phyloP scores from a whole-genome alignment of 2,888 invertebrate genomes.

The Philhelius pedissequus region DNA sequence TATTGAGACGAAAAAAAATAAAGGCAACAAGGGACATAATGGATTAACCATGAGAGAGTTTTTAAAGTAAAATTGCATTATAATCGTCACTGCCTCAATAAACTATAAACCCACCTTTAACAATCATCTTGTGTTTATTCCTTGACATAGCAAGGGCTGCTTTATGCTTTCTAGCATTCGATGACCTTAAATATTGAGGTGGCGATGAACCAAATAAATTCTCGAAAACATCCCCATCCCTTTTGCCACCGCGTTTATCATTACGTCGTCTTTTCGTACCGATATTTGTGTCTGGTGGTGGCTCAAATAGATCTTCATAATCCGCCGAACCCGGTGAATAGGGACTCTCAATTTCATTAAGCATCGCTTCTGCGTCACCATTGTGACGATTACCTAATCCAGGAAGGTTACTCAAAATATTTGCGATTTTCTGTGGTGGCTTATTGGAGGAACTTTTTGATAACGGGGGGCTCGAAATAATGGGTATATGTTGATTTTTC shows the following conservation, averaged over 20 bases:
- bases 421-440: conserved; percentile 67
- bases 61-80: conserved; percentile 3
- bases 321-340: conserved; percentile 94
- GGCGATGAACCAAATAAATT: conserved; percentile 82
- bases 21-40: conserved; percentile 49
- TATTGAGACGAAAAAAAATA: conserved; percentile 16
- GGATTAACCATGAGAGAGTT: conserved; percentile 41
- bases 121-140: conserved; percentile 73
- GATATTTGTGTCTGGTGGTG: conserved; percentile 80
- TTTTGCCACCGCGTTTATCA: conserved; percentile 56
- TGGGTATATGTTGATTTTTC: conserved; percentile 76
- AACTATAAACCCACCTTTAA: conserved; percentile 77
- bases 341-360: conserved; percentile 88
- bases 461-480: conserved; percentile 76
- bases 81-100: background rate
- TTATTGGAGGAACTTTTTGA: conserved; percentile 71
- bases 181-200: conserved; percentile 71
- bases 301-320: conserved; percentile 92
- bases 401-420: conserved; percentile 69
- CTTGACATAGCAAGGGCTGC: conserved; percentile 49
- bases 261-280: conserved; percentile 69
- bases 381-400: conserved; percentile 72
- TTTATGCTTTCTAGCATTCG: conserved; percentile 70
- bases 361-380: conserved; percentile 76
- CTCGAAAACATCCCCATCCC: conserved; percentile 81